Percentiles rank a stretch among this genome's conserved stretches.
Conservation (phyloP, 1,140 invertebrate genomes). For the Globodera ellingtonae region DNA sequence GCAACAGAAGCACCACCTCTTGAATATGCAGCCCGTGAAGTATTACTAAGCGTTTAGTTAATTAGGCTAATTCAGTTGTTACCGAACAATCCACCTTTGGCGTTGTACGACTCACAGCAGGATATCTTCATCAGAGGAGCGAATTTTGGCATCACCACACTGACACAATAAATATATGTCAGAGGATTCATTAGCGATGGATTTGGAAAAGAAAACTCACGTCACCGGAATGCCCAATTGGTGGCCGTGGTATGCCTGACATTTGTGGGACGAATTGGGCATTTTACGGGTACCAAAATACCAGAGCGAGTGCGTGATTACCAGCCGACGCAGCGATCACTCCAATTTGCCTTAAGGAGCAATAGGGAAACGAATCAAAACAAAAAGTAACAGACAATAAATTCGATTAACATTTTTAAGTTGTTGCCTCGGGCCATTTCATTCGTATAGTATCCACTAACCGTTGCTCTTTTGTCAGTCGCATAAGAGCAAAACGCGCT, state of each 20-base stretch:
- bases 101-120: constrained; percentile 80
- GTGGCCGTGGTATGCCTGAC: constrained; percentile 78
- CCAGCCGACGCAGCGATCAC: constrained; percentile 78
- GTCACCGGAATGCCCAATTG: constrained; percentile 75
- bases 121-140: constrained; percentile 91
- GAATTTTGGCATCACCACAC: constrained; percentile 88
- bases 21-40: background rate
- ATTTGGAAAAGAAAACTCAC: background rate
- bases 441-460: background rate
- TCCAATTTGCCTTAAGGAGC: constrained; percentile 70
- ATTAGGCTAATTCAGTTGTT: constrained; percentile 73
- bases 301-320: constrained; percentile 84
- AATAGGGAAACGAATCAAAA: background rate
- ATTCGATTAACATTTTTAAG: too few species aligned
- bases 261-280: background rate
- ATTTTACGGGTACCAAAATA: background rate
- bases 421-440: background rate
- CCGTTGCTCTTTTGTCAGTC: constrained; percentile 67
- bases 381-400: background rate
- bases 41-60: constrained; percentile 2
- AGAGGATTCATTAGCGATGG: background rate
- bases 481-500: constrained; percentile 80
- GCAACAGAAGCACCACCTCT: constrained; percentile 1
- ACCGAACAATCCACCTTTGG: constrained; percentile 66
- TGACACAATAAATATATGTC: constrained; percentile 67